phyloP scores from a whole-genome alignment of 2,113 vertebrate species.

The Albula goreensis region DNA sequence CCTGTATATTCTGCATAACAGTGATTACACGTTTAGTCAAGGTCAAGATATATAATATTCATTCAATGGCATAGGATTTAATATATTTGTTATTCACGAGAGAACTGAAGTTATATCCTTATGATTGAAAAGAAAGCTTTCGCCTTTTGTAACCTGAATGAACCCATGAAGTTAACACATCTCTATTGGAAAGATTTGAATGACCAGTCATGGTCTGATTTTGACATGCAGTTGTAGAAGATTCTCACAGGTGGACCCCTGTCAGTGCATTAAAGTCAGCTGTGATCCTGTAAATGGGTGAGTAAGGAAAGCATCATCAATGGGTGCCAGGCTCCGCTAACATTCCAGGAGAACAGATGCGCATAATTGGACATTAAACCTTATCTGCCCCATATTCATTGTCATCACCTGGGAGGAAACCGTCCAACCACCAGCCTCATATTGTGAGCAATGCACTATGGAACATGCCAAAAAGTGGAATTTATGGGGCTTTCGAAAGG shows the following conservation, averaged over 20 bases:
- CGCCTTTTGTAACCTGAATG: not conserved
- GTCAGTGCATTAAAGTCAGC: constrained; percentile 73
- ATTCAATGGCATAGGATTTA: too few species aligned
- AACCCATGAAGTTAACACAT: not conserved
- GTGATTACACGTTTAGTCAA: too few species aligned
- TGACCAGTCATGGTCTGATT: not conserved
- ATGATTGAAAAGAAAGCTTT: not conserved
- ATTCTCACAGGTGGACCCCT: constrained; percentile 51
- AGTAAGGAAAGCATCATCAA: not conserved
- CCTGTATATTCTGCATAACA: too few species aligned
- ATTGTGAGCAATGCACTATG: not conserved
- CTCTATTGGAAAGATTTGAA: not conserved
- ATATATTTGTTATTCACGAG: too few species aligned
- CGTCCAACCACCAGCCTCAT: not conserved
- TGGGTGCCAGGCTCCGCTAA: not conserved
- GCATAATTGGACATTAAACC: constrained; percentile 27
- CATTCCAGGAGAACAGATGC: constrained; percentile 24
- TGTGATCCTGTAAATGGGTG: constrained; percentile 73
- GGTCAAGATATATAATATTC: too few species aligned
- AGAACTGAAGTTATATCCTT: too few species aligned
- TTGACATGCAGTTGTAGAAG: not conserved
- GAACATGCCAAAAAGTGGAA: constrained; percentile 1
- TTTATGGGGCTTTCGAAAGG: constrained; percentile 27
- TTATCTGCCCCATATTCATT: constrained; percentile 26
- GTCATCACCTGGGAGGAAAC: constrained; percentile 18